These are phyloP conservation scores for Metopia argyrocephala DNA, from an alignment of 2,888 invertebrate genomes.

Conservation along the genomic window DNA sequence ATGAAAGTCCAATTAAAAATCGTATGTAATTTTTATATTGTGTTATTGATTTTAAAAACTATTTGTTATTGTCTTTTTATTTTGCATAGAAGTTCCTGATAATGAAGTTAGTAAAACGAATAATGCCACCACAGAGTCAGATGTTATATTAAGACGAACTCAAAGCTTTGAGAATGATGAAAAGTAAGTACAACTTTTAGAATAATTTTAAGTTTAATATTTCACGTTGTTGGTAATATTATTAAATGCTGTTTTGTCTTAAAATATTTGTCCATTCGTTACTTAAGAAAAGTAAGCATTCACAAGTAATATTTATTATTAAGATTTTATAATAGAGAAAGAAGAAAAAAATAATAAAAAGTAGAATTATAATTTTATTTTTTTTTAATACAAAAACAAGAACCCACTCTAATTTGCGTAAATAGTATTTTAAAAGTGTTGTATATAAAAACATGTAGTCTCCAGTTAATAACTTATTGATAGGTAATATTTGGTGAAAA, in stretches of 20 bases:
- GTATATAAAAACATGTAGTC: too few relatives aligned
- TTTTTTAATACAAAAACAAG: too few relatives aligned
- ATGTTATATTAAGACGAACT: conserved; percentile 87
- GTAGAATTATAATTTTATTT: too few relatives aligned
- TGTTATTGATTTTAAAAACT: neutral
- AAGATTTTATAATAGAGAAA: too few relatives aligned
- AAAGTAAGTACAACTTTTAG: conserved; percentile 83
- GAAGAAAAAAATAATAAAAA: too few relatives aligned
- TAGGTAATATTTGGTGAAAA: too few relatives aligned
- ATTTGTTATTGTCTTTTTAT: conserved; percentile 22
- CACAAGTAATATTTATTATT: neutral
- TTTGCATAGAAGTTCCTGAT: conserved; percentile 80
- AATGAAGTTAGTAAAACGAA: conserved; percentile 77
- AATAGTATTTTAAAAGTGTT: too few relatives aligned
- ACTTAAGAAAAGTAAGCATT: conserved; percentile 35
- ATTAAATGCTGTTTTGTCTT: neutral
- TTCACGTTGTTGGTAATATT: neutral
- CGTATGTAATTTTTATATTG: conserved; percentile 72
- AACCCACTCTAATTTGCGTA: too few relatives aligned
- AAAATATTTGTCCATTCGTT: neutral
- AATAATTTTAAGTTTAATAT: neutral
- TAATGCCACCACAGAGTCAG: conserved; percentile 79
- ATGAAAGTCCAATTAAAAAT: conserved; percentile 80
- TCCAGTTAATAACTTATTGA: too few relatives aligned
- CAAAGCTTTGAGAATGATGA: conserved; percentile 94